These are phyloP conservation scores for Zygogramma bicolorata DNA, from an alignment of 2,888 invertebrate genomes.

Conservation along the genomic window DNA sequence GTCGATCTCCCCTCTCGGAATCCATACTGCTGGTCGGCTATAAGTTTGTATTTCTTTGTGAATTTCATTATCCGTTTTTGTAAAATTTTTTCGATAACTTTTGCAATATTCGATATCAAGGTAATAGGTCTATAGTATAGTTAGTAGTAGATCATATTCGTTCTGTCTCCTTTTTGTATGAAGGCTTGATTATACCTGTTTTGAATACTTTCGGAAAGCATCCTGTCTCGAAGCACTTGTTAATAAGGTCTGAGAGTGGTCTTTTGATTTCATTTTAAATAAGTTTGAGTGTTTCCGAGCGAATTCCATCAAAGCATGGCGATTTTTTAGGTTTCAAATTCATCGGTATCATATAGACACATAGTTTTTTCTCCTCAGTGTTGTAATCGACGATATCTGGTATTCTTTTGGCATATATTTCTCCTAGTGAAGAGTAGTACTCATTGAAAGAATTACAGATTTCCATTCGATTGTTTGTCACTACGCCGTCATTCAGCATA, in stretches of 20 bases:
- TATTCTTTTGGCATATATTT: too few species aligned
- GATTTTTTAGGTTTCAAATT: slow-evolving; percentile 11
- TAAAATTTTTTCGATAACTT: not conserved
- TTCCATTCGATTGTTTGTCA: not conserved
- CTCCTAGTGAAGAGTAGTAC: too few species aligned
- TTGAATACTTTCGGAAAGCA: not conserved
- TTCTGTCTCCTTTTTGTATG: slow-evolving; percentile 7
- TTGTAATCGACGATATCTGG: not conserved
- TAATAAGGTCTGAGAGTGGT: not conserved
- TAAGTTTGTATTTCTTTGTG: not conserved
- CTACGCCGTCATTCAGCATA: not conserved
- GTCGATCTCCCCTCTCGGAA: too few species aligned
- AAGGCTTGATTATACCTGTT: not conserved
- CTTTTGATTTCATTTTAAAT: not conserved
- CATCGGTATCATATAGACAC: not conserved
- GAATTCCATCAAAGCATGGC: not conserved
- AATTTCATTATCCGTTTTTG: not conserved
- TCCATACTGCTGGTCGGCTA: not conserved
- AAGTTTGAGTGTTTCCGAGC: not conserved
- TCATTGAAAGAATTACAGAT: slow-evolving; percentile 2
- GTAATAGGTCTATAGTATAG: not conserved
- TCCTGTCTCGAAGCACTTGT: slow-evolving; percentile 6
- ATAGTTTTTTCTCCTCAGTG: not conserved
- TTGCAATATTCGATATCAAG: not conserved
- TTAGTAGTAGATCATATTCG: not conserved